Evolutionary conservation across 2,888 invertebrate species (phyloP), one percentile per base, ranked within the genome.

Genomic region (Synanthedon vespiformis): DNA sequence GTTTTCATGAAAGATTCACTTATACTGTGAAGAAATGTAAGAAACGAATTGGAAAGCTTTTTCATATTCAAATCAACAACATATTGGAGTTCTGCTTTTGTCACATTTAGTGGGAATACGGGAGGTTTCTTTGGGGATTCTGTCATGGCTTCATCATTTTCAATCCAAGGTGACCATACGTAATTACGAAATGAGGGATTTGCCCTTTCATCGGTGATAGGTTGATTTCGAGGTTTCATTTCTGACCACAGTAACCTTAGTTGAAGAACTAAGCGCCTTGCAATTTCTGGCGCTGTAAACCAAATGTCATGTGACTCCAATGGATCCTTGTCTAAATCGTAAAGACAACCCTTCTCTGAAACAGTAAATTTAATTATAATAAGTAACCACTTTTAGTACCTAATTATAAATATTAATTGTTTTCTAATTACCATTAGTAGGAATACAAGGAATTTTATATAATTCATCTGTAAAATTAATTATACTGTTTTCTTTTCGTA

Each of bases 271-370:
- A 76, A 58, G 12, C 61, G 63, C 52, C 60, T 59, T 10, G 70
- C 70, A 11, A 72, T 51, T 6, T 72, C 64, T 14, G 72, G 70
- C 16, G 56, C 58, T 11, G 59, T 52, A 44, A 65, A 40, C 77
- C 77, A 78, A 41, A 77, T 59, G 52, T 76, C 74, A 40, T 63
- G 54, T 0, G 63, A 56, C 61, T 77, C 75, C 40, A 60, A 55
- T 5, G 76, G 75, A 56, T 77, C 75, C 1, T 60, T 64, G 41
- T 58, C 72, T 41, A 77, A 57, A 53, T 77, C 71, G 53, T 62
- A 76, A 0, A 77, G 63, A 52, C 74, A 76, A 16, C 74, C 77
- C 62, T 72, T 75, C 3, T 13, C 74, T 78, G 68, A 55, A 73
- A 65, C 40, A n/a, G 51, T 10, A 54, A 3, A 11, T 22, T 14